Evolutionary conservation across 37 sponge, comb jelly and placozoan genomes (phyloP), one percentile per base, ranked within the genome.

Genomic region (Diacarnus erythraeanus): DNA sequence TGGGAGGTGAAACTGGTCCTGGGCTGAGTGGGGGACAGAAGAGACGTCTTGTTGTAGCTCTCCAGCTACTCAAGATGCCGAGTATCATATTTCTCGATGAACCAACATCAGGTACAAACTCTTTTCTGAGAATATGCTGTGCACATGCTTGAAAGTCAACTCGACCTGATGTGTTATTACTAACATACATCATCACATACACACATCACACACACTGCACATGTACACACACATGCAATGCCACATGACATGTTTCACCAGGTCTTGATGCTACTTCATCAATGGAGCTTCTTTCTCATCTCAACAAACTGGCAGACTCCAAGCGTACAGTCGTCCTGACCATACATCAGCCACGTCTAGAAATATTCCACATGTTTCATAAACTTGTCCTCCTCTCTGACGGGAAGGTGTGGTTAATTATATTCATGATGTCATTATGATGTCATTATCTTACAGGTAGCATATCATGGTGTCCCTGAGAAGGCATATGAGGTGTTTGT

Each of bases 21-120:
- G 85, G 85, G 2, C 80, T 97, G 20, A 97, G 98, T 78, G 98
- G 98, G 30, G 98, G 98, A 33, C 97, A 96, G 61, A 76, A 76
- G 61, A 78, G 89, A 51, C 75, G 91, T 27, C 71, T 94, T 37
- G 78, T 71, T 58, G 80, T 94, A 15, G 95, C 95, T 30, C 79
- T 94, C 22, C 95, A 94, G 42, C 83, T 94, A 5, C 78, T 94
- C 37, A 87, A 85, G 38, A 72, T 84, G 0, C 95, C 91, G 27
- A 91, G 86, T 74, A 59, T 90, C 38, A 59, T 94, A 41, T 88
- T 94, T 70, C 78, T 94, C 37, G 95, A 94, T 80, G 95, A 94
- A 57, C 95, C 95, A 2, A 94, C 95, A 0, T 94, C 94, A 38
- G 93, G 93, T 84, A 47, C 51, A 12, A 15, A 47, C 51, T n/a